phyloP scores from a whole-genome alignment of 2,113 vertebrate genomes.

The Rhinopithecus roxellana region DNA sequence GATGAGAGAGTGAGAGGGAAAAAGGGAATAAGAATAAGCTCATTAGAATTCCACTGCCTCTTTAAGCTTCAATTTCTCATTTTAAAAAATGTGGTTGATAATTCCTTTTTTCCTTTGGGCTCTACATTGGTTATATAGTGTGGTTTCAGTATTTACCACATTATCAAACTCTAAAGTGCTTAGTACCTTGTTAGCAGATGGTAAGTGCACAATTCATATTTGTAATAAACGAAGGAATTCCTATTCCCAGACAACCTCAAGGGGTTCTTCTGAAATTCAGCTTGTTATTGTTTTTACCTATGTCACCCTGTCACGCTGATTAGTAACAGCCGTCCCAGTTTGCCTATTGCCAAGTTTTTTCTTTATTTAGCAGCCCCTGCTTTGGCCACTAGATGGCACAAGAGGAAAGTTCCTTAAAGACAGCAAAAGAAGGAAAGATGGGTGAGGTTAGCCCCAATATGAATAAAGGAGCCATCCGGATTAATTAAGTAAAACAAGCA shows the following conservation, averaged over 20 bases:
- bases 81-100: background rate
- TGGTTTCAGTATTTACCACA: background rate
- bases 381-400: slow-evolving; percentile 75
- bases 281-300: background rate
- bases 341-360: background rate
- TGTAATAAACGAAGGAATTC: background rate
- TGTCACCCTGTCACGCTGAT: background rate
- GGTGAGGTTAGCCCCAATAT: accelerated
- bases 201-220: background rate
- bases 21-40: background rate
- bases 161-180: background rate
- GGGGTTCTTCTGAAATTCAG: background rate
- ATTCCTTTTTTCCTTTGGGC: background rate
- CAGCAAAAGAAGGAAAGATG: accelerated
- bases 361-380: background rate
- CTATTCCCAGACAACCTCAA: background rate
- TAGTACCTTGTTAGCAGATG: background rate
- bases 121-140: accelerated
- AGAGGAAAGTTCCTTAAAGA: slow-evolving; percentile 51
- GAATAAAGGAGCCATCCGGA: background rate
- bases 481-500: background rate
- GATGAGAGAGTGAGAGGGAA: background rate
- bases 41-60: background rate
- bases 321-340: too few relatives aligned
- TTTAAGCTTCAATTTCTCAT: background rate